Evolutionary conservation across 2,888 invertebrate genomes (phyloP), one percentile per base, ranked within the genome.

Genomic region (Gibbula magus): DNA sequence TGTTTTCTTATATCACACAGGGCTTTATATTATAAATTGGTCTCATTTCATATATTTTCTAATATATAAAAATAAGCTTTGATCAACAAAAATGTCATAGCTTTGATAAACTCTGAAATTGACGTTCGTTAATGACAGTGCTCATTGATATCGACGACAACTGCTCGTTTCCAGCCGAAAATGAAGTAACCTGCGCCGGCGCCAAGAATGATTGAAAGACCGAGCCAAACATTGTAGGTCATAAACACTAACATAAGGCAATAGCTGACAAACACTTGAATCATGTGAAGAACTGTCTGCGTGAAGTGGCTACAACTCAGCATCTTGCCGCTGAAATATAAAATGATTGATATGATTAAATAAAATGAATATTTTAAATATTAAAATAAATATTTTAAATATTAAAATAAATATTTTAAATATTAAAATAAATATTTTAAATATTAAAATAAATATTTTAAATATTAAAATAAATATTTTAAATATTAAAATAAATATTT

Each of bases 191-290:
- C 98, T 16, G 96, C 94, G 0, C 96, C 97, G 1, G 97, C 97
- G 61, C 98, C 98, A 13, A 96, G 91, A 0, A 97, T 96, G 0
- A 98, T 96, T 0, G 97, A 97, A 74, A 97, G 92, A 92, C 98
- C 98, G 81, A 99, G 94, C 97, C 97, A 98, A 22, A 96, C 95
- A 92, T 98, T 98, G 95, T 97, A 98, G 0, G 98, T 98, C 98
- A 98, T 98, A 93, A 98, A 98, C 87, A 98, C 96, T 92, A 98
- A 94, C 98, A 98, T 98, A 75, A 98, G 94, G 93, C 98, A 96
- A 93, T 98, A 98, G 87, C 97, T 97, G 83, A 98, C 94, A 80
- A 97, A 95, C 90, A 98, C 96, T 94, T 98, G 98, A 25, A 98
- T 90, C 83, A 97, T 95, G 92, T 98, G 98, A 22, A 98, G 95